Base-by-base conservation (phyloP, 2,888 invertebrate species). In the Trachelus stipa region DNA sequence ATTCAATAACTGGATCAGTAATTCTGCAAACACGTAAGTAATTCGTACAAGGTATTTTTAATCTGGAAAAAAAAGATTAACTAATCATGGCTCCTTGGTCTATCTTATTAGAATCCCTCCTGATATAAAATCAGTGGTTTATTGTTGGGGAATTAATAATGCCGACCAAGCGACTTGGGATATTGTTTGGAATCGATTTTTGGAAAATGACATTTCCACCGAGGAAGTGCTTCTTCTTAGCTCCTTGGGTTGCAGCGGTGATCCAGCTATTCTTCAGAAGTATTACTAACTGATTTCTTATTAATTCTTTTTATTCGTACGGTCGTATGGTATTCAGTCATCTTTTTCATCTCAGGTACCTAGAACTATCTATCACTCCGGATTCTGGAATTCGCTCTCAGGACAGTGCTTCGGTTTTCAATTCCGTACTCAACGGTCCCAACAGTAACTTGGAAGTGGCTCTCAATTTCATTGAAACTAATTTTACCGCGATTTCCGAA, bases 131-230 rank as follows among this genome's bases (percentile, higher is more conserved):
- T 92, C 93, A 34, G 93, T 94, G 79, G 95, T 97, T 0, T 97
- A 97, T 91, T 97, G 97, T 88, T 94, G 94, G 33, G 96, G 94
- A 1, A 92, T 97, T 12, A 93, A 94, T 12, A 89, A 93, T 56
- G 96, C 96, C 0, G 92, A 91, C 0, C 87, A 90, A n/a, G 88
- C 88, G 0, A 94, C 95, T 81, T 97, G 96, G 93, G 88, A 94
- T 1, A 93, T 92, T 84, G 91, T 96, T 34, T 96, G 95, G 93
- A 84, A 92, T 0, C 93, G 94, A 81, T 96, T 94, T 90, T 87
- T 91, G 74, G 86, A 81, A 0, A 93, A 94, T 76, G 93, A 94
- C 73, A 93, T 95, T 0, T 95, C 95, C 73, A 93, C 95, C 0
- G 97, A 97, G 90, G 94, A 95, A 88, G 93, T 93, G 6, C 90